Percentiles rank a stretch among this genome's conserved stretches.
phyloP scores from a whole-genome alignment of 1,140 invertebrate species.

The Lasioglossum albipes region DNA sequence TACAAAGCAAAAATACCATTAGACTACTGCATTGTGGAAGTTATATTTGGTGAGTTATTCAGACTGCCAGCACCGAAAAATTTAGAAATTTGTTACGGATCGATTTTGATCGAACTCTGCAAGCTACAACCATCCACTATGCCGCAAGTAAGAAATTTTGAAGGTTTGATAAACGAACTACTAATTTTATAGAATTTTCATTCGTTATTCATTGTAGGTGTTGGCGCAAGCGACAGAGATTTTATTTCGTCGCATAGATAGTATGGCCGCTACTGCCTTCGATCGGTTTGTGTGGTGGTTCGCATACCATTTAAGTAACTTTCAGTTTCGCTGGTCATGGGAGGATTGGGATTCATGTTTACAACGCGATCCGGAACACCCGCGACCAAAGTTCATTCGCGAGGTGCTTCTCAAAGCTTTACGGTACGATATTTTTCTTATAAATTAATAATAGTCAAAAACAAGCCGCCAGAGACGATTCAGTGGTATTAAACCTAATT shows the following conservation, averaged over 20 bases:
- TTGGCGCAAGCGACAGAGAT: constrained; percentile 98
- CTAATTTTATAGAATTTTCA: constrained; percentile 16
- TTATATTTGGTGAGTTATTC: constrained; percentile 97
- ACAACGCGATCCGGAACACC: constrained; percentile 92
- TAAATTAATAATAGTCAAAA: too few relatives aligned
- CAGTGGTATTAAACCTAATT: too few relatives aligned
- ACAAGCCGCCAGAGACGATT: too few relatives aligned
- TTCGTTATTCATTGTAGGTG: constrained; percentile 75
- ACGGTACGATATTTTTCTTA: constrained; percentile 79
- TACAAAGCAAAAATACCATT: constrained; percentile 97
- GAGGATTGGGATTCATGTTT: constrained; percentile 95
- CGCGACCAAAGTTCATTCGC: constrained; percentile 96
- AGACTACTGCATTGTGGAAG: constrained; percentile 99
- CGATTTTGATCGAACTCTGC: constrained; percentile 97
- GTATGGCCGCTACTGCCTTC: constrained; percentile 98
- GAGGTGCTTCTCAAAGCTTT: constrained; percentile 95
- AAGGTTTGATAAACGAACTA: neutral
- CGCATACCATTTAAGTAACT: constrained; percentile 99
- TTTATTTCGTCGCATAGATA: constrained; percentile 96
- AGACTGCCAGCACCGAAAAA: constrained; percentile 93
- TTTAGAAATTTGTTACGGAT: constrained; percentile 96
- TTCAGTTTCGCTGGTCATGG: constrained; percentile 99
- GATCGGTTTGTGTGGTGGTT: constrained; percentile 99
- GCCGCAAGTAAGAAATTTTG: constrained; percentile 88
- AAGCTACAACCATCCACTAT: constrained; percentile 97